Percentiles rank a stretch among this genome's conserved stretches.
These are phyloP conservation scores for Geococcyx californianus DNA, from an alignment of 2,113 vertebrate genomes.

Conservation along the genomic window DNA sequence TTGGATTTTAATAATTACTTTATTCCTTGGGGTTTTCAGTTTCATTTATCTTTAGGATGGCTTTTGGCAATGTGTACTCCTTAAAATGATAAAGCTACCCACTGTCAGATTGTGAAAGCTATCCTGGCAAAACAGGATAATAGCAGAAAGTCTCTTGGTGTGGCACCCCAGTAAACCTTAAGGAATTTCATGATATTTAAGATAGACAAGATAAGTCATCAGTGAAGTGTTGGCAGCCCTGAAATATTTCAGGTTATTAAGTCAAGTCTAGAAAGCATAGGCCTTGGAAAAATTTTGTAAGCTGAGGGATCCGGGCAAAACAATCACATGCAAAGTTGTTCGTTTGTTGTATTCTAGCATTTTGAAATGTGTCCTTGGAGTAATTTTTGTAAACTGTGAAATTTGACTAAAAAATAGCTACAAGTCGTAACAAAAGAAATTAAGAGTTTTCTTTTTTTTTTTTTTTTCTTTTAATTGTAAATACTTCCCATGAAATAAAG, in stretches of 20 bases:
- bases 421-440: background rate
- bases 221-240: background rate
- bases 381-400: background rate
- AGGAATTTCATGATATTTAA: slow-evolving; percentile 18
- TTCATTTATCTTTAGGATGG: background rate
- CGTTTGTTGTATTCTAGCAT: background rate
- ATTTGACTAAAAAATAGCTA: background rate
- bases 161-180: background rate
- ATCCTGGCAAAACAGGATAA: background rate
- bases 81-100: background rate
- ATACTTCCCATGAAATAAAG: background rate
- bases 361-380: background rate
- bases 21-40: background rate
- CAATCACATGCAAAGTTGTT: background rate
- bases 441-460: rapidly evolving
- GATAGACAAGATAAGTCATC: slow-evolving; percentile 22
- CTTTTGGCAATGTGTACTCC: background rate
- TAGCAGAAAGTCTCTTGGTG: background rate
- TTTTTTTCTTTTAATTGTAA: background rate
- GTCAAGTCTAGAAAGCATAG: slow-evolving; percentile 20
- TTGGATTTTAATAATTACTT: background rate
- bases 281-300: background rate
- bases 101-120: background rate
- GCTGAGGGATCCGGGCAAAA: background rate
- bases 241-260: slow-evolving; percentile 34